Percentiles rank a stretch among this genome's conserved stretches.
Conservation (phyloP, 2,797 vertebrate genomes). For the Artibeus jamaicensis region DNA sequence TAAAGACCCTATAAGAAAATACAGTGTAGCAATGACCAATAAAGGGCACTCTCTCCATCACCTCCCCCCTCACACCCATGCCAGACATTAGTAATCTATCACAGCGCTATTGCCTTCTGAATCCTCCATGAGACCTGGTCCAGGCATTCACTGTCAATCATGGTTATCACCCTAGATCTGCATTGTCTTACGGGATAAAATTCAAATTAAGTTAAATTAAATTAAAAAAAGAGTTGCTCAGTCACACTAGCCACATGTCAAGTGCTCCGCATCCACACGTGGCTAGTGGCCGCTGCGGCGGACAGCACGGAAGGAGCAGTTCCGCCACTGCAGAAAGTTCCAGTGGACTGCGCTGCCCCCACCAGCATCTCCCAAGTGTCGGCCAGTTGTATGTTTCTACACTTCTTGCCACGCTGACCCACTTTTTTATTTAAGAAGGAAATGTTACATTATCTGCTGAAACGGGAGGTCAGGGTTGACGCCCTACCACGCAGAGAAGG, state of each 20-base stretch:
- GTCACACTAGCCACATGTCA: background rate
- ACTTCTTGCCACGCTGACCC: background rate
- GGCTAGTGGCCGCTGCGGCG: rapidly evolving
- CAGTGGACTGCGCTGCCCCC: rapidly evolving
- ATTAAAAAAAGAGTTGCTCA: background rate
- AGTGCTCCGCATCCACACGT: background rate
- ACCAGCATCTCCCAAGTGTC: background rate
- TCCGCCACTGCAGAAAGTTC: background rate
- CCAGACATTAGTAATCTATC: background rate
- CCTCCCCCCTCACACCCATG: background rate
- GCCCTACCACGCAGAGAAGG: too few species aligned
- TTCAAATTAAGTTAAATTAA: background rate
- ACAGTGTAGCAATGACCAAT: background rate
- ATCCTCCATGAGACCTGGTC: background rate
- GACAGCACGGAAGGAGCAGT: background rate
- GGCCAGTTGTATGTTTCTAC: background rate
- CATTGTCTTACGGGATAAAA: background rate
- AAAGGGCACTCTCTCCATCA: background rate
- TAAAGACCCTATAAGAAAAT: background rate
- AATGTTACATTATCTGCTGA: background rate
- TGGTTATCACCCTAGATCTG: background rate
- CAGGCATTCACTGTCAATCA: background rate
- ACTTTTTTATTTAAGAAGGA: background rate
- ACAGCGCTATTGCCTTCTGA: background rate
- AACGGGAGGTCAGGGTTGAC: background rate